phyloP scores from a whole-genome alignment of 1,140 invertebrate species.

The Brachionus sp. region DNA sequence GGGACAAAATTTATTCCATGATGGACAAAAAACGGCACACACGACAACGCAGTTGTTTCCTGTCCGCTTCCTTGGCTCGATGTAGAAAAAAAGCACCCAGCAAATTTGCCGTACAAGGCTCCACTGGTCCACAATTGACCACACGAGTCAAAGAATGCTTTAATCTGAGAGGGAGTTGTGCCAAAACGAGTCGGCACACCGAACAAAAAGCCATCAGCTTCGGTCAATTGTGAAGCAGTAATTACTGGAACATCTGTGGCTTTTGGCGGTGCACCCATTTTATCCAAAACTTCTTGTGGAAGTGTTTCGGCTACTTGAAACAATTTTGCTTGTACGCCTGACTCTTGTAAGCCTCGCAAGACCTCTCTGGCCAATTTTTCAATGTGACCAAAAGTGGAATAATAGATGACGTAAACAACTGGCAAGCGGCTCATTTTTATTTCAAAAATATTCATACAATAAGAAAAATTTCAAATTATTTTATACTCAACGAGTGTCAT shows the following conservation, averaged over 20 bases:
- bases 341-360: not conserved
- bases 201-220: conserved; percentile 43
- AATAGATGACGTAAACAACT: conserved; percentile 42
- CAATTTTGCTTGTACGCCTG: conserved; percentile 35
- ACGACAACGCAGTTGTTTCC: conserved; percentile 45
- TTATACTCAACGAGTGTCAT: not conserved
- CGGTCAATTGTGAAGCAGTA: not conserved
- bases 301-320: conserved; percentile 41
- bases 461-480: not conserved
- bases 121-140: conserved; percentile 21
- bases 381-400: conserved; percentile 45
- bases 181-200: conserved; percentile 45
- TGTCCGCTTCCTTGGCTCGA: conserved; percentile 10
- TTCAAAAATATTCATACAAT: not conserved
- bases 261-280: conserved; percentile 32
- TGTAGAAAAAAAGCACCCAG: conserved; percentile 41
- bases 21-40: conserved; percentile 46
- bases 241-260: conserved; percentile 20
- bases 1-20: conserved; percentile 29
- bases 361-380: conserved; percentile 11
- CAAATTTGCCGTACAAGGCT: conserved; percentile 41
- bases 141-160: conserved; percentile 42
- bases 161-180: conserved; percentile 34
- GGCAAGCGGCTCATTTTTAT: conserved; percentile 40
- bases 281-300: conserved; percentile 18